phyloP scores from a whole-genome alignment of 2,797 vertebrate genomes.

The Psittacula derbiana region DNA sequence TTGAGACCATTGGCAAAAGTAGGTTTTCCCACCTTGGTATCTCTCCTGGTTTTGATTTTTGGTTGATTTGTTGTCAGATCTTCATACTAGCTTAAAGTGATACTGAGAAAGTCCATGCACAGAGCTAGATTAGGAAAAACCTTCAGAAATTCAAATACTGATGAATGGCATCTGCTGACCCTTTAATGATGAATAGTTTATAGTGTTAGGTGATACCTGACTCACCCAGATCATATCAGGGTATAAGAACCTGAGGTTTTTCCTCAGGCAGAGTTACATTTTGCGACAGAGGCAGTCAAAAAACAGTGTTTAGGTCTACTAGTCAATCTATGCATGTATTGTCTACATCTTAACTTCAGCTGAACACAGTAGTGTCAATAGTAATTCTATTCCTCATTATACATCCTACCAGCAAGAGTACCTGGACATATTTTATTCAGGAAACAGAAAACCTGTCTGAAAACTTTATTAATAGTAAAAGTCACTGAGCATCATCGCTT shows the following conservation, averaged over 20 bases:
- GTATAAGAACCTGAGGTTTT: not conserved
- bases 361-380: not conserved
- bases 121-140: not conserved
- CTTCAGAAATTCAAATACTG: not conserved
- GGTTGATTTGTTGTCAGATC: not conserved
- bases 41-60: not conserved
- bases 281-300: not conserved
- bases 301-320: not conserved
- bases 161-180: not conserved
- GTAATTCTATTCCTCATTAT: accelerated
- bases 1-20: not conserved
- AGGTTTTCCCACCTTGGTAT: not conserved
- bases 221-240: not conserved
- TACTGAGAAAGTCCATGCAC: not conserved
- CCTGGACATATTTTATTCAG: not conserved
- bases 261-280: not conserved
- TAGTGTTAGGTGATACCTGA: not conserved
- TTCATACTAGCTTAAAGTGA: not conserved
- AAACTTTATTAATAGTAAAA: not conserved
- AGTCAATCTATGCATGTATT: not conserved
- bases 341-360: not conserved
- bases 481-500: not conserved
- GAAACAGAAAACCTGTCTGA: not conserved
- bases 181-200: not conserved
- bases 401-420: not conserved